phyloP scores from a whole-genome alignment of 2,888 invertebrate species.

The Boloria selene region DNA sequence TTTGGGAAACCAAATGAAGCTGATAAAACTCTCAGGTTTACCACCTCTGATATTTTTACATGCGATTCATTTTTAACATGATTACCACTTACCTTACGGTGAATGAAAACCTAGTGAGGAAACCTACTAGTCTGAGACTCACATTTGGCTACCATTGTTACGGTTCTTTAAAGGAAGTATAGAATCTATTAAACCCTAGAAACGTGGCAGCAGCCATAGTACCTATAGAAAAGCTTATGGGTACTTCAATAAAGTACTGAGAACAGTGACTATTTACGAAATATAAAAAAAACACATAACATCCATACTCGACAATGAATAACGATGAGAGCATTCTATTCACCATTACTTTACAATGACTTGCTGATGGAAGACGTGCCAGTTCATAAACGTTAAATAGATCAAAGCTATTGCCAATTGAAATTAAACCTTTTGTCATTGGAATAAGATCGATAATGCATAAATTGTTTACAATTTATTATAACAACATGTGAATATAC shows the following conservation, averaged over 20 bases:
- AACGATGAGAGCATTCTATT: slow-evolving; percentile 22
- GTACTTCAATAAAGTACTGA: slow-evolving; percentile 1
- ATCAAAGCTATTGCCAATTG: not conserved
- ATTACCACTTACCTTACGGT: no score
- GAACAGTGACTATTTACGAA: slow-evolving; percentile 16
- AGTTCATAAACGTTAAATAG: slow-evolving; percentile 28
- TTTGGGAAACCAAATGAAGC: no score
- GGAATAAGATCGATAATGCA: not conserved
- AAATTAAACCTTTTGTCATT: not conserved
- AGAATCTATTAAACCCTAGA: no score
- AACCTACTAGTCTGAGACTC: no score
- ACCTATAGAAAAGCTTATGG: not conserved
- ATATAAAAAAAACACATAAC: slow-evolving; percentile 19
- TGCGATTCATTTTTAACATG: no score
- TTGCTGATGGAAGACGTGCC: slow-evolving; percentile 27
- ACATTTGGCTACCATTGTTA: no score
- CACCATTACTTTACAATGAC: slow-evolving; percentile 25
- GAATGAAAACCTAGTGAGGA: no score
- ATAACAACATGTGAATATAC: slow-evolving; percentile 17
- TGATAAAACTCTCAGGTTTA: no score
- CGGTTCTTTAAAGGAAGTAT: no score
- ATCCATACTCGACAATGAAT: slow-evolving; percentile 14
- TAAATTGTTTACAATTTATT: not conserved
- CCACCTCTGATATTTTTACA: no score
- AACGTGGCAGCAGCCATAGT: no score